Evolutionary conservation across 2,888 invertebrate genomes (phyloP).

Genomic region (Megaustenia siamemsis): DNA sequence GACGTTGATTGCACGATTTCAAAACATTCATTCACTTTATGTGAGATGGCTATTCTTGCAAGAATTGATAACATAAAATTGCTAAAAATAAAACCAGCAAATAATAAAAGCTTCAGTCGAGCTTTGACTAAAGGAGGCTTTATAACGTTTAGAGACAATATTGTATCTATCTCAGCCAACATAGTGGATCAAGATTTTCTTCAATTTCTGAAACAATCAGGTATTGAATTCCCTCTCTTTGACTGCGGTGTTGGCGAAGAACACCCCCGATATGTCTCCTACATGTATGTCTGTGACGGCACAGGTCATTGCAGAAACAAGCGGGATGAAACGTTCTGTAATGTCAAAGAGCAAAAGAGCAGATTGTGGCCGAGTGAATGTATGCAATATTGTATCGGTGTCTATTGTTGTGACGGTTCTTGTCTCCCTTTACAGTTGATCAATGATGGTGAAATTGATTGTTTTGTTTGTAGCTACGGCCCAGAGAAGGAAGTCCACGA

Average conservation of each 20-base stretch:
- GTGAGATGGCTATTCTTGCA: not conserved
- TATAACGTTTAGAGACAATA: not conserved
- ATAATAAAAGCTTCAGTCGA: not conserved
- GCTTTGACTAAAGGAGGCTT: not conserved
- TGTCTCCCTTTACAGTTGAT: not conserved
- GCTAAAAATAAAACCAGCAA: not conserved
- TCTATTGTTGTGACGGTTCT: not conserved
- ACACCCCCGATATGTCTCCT: constrained; percentile 13
- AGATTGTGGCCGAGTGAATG: too few relatives aligned
- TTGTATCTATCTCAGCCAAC: not conserved
- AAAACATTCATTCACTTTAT: not conserved
- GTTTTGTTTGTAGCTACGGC: not conserved
- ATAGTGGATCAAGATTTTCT: not conserved
- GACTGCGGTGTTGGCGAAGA: constrained; percentile 14
- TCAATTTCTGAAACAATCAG: not conserved
- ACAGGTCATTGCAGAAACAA: not conserved
- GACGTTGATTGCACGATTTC: not conserved
- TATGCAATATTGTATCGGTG: not conserved
- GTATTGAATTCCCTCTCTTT: not conserved
- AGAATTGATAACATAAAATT: not conserved
- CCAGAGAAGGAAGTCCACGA: not conserved
- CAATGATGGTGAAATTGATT: constrained; percentile 16
- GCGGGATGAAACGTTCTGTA: not conserved
- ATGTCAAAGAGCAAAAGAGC: too few relatives aligned
- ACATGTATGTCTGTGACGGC: not conserved